Conservation (phyloP, 2,113 vertebrate species). For the Dunckerocampus dactyliophorus region DNA sequence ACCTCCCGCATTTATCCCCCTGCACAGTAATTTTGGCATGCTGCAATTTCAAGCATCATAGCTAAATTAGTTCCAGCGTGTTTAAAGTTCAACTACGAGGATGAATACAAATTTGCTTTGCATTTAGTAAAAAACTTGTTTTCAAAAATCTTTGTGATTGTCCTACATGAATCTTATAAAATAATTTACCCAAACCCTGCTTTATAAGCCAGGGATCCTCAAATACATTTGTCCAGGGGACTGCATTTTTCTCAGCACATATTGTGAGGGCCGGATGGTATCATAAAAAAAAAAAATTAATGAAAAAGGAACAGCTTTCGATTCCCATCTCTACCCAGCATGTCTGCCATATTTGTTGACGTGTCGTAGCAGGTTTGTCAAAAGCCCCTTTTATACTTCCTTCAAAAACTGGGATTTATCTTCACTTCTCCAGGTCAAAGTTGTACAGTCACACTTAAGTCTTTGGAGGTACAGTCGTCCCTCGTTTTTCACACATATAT, state of each 20-base stretch:
- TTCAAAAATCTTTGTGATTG: not conserved
- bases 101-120: conserved; percentile 27
- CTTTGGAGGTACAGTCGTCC: too few species aligned
- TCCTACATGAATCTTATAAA: not conserved
- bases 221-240: too few species aligned
- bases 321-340: not conserved
- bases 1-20: conserved; percentile 45
- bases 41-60: conserved; percentile 69
- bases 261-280: too few species aligned
- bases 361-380: not conserved
- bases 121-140: not conserved
- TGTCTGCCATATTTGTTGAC: not conserved
- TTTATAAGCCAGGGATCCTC: too few species aligned
- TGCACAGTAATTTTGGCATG: conserved; percentile 62
- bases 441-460: too few species aligned
- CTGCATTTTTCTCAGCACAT: too few species aligned
- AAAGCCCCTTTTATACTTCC: too few species aligned
- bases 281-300: too few species aligned
- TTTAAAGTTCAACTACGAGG: conserved; percentile 45
- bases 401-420: too few species aligned
- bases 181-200: not conserved
- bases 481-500: too few species aligned
- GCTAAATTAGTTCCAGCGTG: conserved; percentile 61
- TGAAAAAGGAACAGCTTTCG: too few species aligned
- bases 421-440: too few species aligned